Percentiles rank a stretch among this genome's conserved stretches.
Evolutionary conservation across 2,113 vertebrate genomes (phyloP).

Genomic region (Gallinago media): DNA sequence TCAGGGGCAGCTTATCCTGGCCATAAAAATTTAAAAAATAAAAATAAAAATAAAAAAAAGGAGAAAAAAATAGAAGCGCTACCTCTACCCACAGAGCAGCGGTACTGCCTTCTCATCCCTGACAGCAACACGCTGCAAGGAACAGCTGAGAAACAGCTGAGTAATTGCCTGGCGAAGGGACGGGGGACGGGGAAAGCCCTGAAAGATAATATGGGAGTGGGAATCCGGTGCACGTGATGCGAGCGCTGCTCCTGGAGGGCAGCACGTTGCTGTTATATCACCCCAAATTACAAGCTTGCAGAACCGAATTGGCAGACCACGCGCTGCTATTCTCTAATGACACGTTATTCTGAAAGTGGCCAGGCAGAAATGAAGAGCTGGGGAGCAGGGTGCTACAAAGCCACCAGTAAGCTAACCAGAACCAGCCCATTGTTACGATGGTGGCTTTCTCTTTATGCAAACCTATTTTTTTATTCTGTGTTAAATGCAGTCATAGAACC

Average conservation of each 20-base stretch:
- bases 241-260: neutral
- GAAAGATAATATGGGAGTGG: neutral
- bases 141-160: constrained; percentile 72
- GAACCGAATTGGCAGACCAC: fast-evolving
- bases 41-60: neutral
- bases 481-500: neutral
- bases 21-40: neutral
- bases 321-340: neutral
- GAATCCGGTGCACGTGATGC: fast-evolving
- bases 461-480: fast-evolving
- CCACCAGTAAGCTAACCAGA: neutral
- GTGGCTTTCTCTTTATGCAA: neutral
- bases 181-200: neutral
- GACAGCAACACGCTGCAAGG: neutral
- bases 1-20: neutral
- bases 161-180: neutral
- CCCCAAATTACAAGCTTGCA: neutral
- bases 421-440: fast-evolving
- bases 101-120: neutral
- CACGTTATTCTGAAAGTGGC: fast-evolving
- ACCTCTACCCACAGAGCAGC: neutral
- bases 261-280: fast-evolving
- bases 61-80: neutral
- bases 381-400: neutral
- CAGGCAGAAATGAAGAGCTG: fast-evolving